A percentile compares a stretch with the other conserved stretches of the same genome.
Conservation (phyloP, 2,797 vertebrate genomes). For the Ibycter americanus region DNA sequence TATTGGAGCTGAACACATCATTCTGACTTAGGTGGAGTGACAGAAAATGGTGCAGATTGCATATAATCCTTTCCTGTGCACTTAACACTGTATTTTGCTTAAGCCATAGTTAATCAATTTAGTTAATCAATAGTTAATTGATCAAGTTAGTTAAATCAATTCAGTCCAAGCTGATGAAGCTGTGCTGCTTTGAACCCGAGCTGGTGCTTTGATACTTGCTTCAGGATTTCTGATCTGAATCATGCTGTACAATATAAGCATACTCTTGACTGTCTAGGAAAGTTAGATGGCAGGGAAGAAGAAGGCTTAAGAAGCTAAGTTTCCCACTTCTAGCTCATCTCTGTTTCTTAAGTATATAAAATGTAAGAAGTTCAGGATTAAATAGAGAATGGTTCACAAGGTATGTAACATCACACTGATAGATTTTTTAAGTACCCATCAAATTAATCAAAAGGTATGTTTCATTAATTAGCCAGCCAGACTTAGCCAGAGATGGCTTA, state of each 20-base stretch:
- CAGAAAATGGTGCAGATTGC: background rate
- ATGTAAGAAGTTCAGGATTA: background rate
- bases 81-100: background rate
- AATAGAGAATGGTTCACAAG: background rate
- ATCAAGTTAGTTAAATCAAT: background rate
- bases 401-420: rapidly evolving
- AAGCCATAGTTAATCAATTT: background rate
- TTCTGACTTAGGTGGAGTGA: rapidly evolving
- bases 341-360: background rate
- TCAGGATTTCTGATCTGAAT: background rate
- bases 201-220: background rate
- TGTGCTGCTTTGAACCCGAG: background rate
- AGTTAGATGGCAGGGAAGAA: background rate
- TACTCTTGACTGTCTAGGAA: background rate
- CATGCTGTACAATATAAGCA: background rate
- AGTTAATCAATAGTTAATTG: background rate
- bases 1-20: background rate
- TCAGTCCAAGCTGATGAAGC: background rate
- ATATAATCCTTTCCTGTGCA: background rate
- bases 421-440: background rate
- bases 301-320: background rate
- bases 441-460: background rate
- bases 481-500: background rate
- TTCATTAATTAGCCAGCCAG: background rate
- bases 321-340: background rate